phyloP scores from a whole-genome alignment of 2,113 vertebrate genomes.

The Lepus europaeus region DNA sequence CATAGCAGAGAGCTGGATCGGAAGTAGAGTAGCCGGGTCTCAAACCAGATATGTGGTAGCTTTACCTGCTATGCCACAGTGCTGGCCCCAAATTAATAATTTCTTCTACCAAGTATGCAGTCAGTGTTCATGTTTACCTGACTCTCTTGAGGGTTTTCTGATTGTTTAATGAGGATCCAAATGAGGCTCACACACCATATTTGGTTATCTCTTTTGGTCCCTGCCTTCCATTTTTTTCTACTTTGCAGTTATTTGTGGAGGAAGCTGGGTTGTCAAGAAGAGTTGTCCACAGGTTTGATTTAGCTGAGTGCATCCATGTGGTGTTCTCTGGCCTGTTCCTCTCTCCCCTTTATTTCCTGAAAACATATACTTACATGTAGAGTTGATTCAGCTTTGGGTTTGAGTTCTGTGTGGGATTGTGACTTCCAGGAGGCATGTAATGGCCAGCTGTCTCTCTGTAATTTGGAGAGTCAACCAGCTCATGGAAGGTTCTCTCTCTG shows the following conservation, averaged over 20 bases:
- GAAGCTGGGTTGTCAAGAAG: background rate
- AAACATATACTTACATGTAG: background rate
- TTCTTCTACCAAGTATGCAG: background rate
- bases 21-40: too few relatives aligned
- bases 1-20: too few relatives aligned
- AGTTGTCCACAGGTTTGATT: background rate
- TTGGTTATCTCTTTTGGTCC: background rate
- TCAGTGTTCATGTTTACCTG: background rate
- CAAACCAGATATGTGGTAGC: too few relatives aligned
- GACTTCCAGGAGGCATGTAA: background rate
- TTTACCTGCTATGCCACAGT: too few relatives aligned
- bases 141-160: background rate
- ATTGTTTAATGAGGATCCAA: background rate
- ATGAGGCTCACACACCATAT: background rate
- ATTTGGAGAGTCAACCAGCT: too few relatives aligned
- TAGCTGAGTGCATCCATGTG: background rate
- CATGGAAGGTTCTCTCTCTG: too few relatives aligned
- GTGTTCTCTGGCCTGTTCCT: background rate
- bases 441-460: background rate
- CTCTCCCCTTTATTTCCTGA: slow-evolving; percentile 15
- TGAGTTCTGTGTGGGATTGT: background rate
- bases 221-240: background rate
- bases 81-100: background rate
- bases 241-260: background rate
- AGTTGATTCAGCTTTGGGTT: background rate